These are phyloP conservation scores for Entomobrya multifasciata DNA, from an alignment of 2,888 invertebrate genomes.

Conservation along the genomic window DNA sequence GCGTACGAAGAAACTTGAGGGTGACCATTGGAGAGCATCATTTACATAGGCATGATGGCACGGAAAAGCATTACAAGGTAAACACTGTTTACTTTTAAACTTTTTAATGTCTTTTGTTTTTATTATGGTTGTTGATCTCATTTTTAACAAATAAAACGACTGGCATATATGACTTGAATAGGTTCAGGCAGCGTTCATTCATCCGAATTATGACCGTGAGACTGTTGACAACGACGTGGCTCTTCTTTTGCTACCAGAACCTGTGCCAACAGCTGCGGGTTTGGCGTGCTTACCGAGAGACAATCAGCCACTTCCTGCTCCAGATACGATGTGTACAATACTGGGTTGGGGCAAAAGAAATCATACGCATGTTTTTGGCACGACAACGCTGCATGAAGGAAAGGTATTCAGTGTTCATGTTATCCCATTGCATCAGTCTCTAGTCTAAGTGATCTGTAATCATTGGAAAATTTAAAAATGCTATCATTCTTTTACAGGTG, in stretches of 20 bases:
- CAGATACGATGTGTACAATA: slow-evolving; percentile 88
- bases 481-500: slow-evolving; percentile 84
- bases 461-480: too few species aligned
- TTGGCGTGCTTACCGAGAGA: slow-evolving; percentile 91
- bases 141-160: too few species aligned
- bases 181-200: slow-evolving; percentile 87
- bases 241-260: slow-evolving; percentile 86
- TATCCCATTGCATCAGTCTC: too few species aligned
- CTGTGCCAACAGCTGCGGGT: slow-evolving; percentile 82
- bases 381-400: slow-evolving; percentile 92
- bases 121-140: slow-evolving; percentile 33
- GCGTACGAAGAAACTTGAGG: slow-evolving; percentile 86
- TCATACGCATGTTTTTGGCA: slow-evolving; percentile 89
- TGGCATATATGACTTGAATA: slow-evolving; percentile 74
- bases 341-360: slow-evolving; percentile 96
- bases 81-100: too few species aligned
- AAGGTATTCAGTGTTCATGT: too few species aligned
- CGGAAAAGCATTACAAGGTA: slow-evolving; percentile 88
- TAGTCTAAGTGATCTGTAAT: too few species aligned
- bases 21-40: slow-evolving; percentile 94
- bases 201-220: slow-evolving; percentile 92
- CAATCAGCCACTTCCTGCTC: slow-evolving; percentile 85
- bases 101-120: neutral
- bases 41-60: slow-evolving; percentile 87
- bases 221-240: slow-evolving; percentile 97